Evolutionary conservation across 2,888 invertebrate species (phyloP).

Genomic region (Poecilobothrus nobilitatus): DNA sequence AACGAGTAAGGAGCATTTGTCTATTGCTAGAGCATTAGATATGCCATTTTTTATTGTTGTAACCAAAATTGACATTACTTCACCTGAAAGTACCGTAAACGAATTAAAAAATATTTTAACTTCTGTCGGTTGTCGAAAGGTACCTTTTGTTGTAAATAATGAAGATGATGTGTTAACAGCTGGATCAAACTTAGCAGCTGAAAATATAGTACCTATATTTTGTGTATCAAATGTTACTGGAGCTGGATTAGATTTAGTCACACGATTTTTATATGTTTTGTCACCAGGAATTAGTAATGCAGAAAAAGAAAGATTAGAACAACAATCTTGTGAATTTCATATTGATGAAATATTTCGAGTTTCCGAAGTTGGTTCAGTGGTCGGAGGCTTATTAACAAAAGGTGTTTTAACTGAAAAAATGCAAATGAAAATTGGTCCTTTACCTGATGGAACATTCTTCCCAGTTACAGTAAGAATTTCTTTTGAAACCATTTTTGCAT

Average conservation of each 20-base stretch:
- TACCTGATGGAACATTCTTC: conserved; percentile 69
- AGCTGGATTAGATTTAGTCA: conserved; percentile 69
- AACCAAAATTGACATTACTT: conserved; percentile 85
- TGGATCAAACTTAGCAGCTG: conserved; percentile 54
- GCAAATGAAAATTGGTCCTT: conserved; percentile 63
- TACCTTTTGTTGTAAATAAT: conserved; percentile 56
- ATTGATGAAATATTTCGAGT: conserved; percentile 90
- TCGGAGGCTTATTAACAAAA: conserved; percentile 75
- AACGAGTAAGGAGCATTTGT: conserved; percentile 86
- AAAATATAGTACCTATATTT: conserved; percentile 68
- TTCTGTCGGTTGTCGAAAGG: conserved; percentile 55
- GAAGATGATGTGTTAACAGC: conserved; percentile 69
- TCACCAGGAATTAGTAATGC: conserved; percentile 56
- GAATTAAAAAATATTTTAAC: conserved; percentile 56
- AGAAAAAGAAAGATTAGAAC: conserved; percentile 62
- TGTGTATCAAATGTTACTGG: conserved; percentile 88
- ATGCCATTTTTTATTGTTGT: conserved; percentile 90
- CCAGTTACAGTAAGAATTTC: conserved; percentile 46
- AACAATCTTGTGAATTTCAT: conserved; percentile 75
- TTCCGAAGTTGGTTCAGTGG: conserved; percentile 71
- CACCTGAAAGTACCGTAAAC: conserved; percentile 47
- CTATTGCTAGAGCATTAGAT: conserved; percentile 68
- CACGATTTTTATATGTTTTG: conserved; percentile 77
- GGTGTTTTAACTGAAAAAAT: conserved; percentile 84
- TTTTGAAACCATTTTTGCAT: conserved; percentile 33